Base-by-base conservation (phyloP, 2,888 invertebrate species). In the Branchipolynoe longqiensis region DNA sequence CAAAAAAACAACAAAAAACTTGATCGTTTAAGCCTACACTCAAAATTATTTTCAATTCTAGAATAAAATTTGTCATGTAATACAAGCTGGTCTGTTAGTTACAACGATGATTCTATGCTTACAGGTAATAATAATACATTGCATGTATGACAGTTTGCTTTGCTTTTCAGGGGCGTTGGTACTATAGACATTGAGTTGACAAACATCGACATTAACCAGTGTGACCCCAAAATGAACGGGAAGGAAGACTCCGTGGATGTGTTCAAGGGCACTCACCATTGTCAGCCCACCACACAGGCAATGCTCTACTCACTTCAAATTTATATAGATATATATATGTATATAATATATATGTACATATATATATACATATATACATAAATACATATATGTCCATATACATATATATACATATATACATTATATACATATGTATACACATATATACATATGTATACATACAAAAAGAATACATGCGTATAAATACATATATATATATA, bases 261-360 rank as follows among this genome's bases (percentile, higher is more conserved):
- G 18, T 97, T 98, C 93, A 96, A 96, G 90, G 97, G 97, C 89
- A 97, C 97, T 33, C 98, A 98, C 94, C 97, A 97, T 94, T 98
- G 98, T 93, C 97, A 97, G 82, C 84, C 87, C 14, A 91, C 91
- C 14, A 92, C 92, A 0, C 86, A 87, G 89, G 92, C 91, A 83
- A 1, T 14, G 14, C 8, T 73, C 33, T 12, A 33, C 36, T 73
- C 73, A 36, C 14, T 31, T 31, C 38, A 31, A 36, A 36, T 6
- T 73, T 12, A 31, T 31, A 31, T 36, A 4, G 31, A 8, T 31
- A 31, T 12, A 48, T 4, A 6, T 22, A 74, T 4, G 2, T 25
- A 83, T 31, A 18, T 4, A 1, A 22, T 58, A 31, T n/a, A 3
- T 33, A 74, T 38, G 12, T 62, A 62, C 31, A 62, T 62, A n/a